Conservation (phyloP, 2,797 vertebrate species). For the Onychomys arenicola region DNA sequence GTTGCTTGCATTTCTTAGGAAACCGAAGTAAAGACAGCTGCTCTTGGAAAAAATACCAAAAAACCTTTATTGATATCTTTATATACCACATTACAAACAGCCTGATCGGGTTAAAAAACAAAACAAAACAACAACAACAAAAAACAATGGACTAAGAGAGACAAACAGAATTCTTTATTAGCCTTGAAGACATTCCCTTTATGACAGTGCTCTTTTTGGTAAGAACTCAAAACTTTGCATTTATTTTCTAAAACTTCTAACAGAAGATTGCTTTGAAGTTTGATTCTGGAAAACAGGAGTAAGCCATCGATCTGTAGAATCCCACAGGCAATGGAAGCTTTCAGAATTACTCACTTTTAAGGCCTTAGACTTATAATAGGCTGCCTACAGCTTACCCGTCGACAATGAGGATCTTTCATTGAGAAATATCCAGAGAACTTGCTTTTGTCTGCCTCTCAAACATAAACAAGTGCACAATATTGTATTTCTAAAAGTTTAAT, state of each 20-base stretch:
- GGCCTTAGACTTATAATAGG: neutral
- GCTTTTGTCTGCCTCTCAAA: neutral
- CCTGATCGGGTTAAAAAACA: neutral
- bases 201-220: neutral
- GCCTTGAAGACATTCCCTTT: neutral
- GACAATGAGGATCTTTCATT: slow-evolving; percentile 42
- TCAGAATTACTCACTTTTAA: slow-evolving; percentile 23
- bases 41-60: slow-evolving; percentile 58
- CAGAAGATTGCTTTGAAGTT: neutral
- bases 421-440: neutral
- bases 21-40: slow-evolving; percentile 58
- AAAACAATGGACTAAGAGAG: neutral
- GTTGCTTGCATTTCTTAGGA: slow-evolving; percentile 29
- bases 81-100: neutral
- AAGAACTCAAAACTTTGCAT: neutral
- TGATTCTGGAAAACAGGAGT: slow-evolving; percentile 4
- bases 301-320: neutral
- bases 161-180: neutral
- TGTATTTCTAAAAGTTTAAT: slow-evolving; percentile 43
- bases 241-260: slow-evolving; percentile 34
- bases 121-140: neutral
- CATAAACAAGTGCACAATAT: slow-evolving; percentile 16
- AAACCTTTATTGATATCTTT: slow-evolving; percentile 15
- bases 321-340: neutral
- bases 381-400: neutral